Conservation (phyloP, 2,888 invertebrate genomes). For the Nyleta sp. region DNA sequence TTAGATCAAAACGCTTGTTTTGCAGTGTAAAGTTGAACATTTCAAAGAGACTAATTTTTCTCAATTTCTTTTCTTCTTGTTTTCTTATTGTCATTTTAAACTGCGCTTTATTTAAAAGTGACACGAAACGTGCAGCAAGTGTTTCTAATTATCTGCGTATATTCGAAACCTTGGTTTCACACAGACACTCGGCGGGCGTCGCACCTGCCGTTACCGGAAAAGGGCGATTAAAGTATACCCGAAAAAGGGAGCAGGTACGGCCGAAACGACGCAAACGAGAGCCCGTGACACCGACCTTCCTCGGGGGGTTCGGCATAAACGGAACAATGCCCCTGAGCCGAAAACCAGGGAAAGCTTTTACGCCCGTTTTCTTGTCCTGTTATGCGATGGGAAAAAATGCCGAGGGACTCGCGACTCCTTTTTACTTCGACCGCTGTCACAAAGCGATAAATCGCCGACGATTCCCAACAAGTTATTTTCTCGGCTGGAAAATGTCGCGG, state of each 20-base stretch:
- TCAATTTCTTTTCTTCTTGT: too few species aligned
- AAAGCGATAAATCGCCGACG: constrained; percentile 18
- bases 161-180: constrained; percentile 34
- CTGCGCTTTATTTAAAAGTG: constrained; percentile 27
- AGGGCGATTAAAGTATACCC: constrained; percentile 70
- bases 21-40: too few species aligned
- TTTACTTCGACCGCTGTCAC: background rate
- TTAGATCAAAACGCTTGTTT: too few species aligned
- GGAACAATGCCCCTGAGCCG: constrained; percentile 25
- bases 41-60: too few species aligned
- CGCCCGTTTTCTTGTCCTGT: constrained; percentile 4
- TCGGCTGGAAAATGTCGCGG: constrained; percentile 15
- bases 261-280: constrained; percentile 8
- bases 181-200: constrained; percentile 42
- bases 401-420: background rate
- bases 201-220: constrained; percentile 76
- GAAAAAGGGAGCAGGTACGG: constrained; percentile 65
- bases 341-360: constrained; percentile 31
- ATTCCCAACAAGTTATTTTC: constrained; percentile 25
- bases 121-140: constrained; percentile 40
- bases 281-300: constrained; percentile 36
- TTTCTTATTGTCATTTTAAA: too few species aligned
- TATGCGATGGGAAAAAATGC: constrained; percentile 13
- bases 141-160: constrained; percentile 45
- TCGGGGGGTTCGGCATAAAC: constrained; percentile 34